Evolutionary conservation across 2,113 vertebrate species (phyloP).

Genomic region (Lipophrys pholis): DNA sequence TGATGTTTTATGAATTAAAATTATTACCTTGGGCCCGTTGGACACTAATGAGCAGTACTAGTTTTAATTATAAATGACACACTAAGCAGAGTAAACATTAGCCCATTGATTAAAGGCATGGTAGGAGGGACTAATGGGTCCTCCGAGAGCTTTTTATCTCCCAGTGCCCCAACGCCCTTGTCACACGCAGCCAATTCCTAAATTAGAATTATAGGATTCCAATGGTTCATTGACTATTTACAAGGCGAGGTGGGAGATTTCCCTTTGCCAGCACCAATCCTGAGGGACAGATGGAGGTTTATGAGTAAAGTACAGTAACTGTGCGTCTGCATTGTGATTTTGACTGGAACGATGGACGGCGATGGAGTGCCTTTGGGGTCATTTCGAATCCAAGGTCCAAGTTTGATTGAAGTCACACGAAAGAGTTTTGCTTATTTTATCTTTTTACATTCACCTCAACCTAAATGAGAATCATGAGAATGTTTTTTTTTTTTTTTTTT

Average conservation of each 20-base stretch:
- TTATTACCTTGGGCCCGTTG: conserved; percentile 67
- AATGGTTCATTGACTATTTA: conserved; percentile 76
- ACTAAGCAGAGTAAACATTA: conserved; percentile 81
- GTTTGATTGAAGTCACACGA: conserved; percentile 6
- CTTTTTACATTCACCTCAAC: not conserved
- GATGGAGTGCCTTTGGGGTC: not conserved
- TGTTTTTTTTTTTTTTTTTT: not conserved
- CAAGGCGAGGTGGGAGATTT: conserved; percentile 60
- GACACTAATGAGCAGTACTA: conserved; percentile 76
- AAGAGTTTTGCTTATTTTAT: not conserved
- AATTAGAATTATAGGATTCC: conserved; percentile 83
- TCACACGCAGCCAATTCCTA: conserved; percentile 74
- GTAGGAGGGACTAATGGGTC: conserved; percentile 78
- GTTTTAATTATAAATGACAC: conserved; percentile 81
- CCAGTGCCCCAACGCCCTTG: conserved; percentile 69
- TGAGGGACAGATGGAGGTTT: conserved; percentile 54
- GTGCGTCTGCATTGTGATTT: conserved; percentile 12
- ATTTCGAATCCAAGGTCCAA: conserved; percentile 20
- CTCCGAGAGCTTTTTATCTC: conserved; percentile 75
- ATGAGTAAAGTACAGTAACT: conserved; percentile 55
- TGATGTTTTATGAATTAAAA: conserved; percentile 79
- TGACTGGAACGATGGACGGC: conserved; percentile 18
- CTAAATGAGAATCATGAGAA: not conserved
- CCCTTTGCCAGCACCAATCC: conserved; percentile 59
- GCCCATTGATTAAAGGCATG: conserved; percentile 79